These are phyloP conservation scores for Tragelaphus oryx DNA, from an alignment of 2,797 vertebrate genomes.

Conservation along the genomic window DNA sequence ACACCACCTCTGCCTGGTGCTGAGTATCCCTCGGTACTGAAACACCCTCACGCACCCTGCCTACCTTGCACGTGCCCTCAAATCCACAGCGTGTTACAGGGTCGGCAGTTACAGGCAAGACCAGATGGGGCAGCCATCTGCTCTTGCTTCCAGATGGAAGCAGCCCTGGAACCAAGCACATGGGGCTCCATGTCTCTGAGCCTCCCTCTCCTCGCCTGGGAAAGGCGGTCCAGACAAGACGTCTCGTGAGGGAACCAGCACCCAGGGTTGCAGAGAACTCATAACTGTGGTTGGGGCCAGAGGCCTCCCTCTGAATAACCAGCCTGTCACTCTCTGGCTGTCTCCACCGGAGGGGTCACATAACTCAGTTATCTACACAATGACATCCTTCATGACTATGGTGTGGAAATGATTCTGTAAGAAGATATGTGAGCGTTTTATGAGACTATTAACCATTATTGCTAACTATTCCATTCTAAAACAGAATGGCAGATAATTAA, in stretches of 20 bases:
- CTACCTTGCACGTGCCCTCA: background rate
- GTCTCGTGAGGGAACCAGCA: background rate
- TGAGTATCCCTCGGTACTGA: background rate
- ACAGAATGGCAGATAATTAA: background rate
- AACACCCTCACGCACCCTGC: rapidly evolving
- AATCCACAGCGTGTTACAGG: background rate
- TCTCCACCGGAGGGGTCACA: background rate
- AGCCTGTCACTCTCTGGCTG: background rate
- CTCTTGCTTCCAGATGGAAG: too few species aligned
- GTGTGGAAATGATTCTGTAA: background rate
- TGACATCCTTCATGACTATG: too few species aligned
- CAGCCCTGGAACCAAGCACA: background rate
- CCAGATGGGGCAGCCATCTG: too few species aligned
- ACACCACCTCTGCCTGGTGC: background rate
- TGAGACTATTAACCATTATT: background rate
- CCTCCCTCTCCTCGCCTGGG: background rate
- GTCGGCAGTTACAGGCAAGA: background rate
- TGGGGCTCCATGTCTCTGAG: background rate
- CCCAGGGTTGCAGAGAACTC: background rate
- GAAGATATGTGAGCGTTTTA: background rate
- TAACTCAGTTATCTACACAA: too few species aligned
- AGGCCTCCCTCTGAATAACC: background rate
- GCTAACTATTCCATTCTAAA: background rate
- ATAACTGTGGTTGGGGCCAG: background rate
- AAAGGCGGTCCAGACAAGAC: rapidly evolving